Conservation (phyloP, 1,140 invertebrate species). For the Polypedilum pembai region DNA sequence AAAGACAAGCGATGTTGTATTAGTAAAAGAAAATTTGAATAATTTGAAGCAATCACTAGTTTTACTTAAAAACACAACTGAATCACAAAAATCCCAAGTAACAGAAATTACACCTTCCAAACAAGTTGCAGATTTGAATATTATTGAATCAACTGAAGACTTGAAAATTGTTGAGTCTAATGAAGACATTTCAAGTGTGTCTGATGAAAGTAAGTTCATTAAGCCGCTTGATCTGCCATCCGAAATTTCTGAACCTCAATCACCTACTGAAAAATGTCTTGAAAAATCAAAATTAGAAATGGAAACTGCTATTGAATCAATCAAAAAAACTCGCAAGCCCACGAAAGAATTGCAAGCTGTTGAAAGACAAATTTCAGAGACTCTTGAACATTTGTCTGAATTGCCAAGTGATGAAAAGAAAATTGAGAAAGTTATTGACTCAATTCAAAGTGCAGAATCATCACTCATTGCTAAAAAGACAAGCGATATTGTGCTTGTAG, state of each 20-base stretch:
- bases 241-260: constrained; percentile 32
- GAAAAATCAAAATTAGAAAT: constrained; percentile 30
- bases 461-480: not conserved
- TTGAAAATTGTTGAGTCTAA: not conserved
- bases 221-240: constrained; percentile 32
- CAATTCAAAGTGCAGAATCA: not conserved
- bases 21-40: not conserved
- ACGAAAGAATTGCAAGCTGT: constrained; percentile 30
- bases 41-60: not conserved
- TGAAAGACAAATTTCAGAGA: not conserved
- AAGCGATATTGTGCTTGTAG: not conserved
- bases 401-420: not conserved
- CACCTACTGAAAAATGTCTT: constrained; percentile 31
- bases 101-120: not conserved
- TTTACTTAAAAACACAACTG: not conserved
- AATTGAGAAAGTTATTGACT: not conserved
- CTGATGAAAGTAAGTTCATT: constrained; percentile 31
- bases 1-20: not conserved
- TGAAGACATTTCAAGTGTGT: constrained; percentile 10
- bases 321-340: constrained; percentile 33
- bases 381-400: not conserved
- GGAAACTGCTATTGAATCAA: constrained; percentile 32
- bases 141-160: not conserved
- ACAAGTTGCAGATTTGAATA: not conserved
- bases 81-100: not conserved